These are phyloP conservation scores for Thryonomys swinderianus DNA, from an alignment of 2,113 vertebrate species.

Conservation along the genomic window DNA sequence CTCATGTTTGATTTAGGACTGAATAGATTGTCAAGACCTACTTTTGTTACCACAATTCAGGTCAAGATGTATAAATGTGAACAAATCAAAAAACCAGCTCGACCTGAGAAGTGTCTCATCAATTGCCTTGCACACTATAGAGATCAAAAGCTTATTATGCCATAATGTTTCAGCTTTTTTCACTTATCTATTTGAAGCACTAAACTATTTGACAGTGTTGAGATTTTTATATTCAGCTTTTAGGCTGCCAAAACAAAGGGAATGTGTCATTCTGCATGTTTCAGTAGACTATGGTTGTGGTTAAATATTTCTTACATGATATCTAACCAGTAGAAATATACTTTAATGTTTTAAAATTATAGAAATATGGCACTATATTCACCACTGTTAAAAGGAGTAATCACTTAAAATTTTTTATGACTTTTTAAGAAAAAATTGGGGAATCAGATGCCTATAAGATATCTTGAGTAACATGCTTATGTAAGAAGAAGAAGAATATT, in stretches of 20 bases:
- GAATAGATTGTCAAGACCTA: slow-evolving; percentile 37
- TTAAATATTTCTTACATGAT: slow-evolving; percentile 47
- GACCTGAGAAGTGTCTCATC: slow-evolving; percentile 18
- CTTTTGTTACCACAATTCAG: slow-evolving; percentile 37
- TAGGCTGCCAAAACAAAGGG: not conserved
- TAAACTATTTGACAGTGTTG: not conserved
- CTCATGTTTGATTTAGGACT: slow-evolving; percentile 30
- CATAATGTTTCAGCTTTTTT: not conserved
- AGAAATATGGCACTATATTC: not conserved
- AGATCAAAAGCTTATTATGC: not conserved
- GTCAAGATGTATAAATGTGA: slow-evolving; percentile 55
- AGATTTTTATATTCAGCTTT: slow-evolving; percentile 38
- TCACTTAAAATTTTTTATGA: not conserved
- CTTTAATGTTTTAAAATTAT: not conserved
- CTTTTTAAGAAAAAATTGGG: not conserved
- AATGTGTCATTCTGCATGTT: not conserved
- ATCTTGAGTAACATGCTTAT: not conserved
- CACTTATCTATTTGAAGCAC: not conserved
- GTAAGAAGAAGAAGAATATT: not conserved
- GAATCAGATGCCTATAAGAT: not conserved
- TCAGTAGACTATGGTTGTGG: not conserved
- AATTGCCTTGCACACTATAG: not conserved
- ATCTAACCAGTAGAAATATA: not conserved
- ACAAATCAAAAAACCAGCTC: slow-evolving; percentile 29
- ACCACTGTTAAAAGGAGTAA: not conserved